Conservation (phyloP, 2,888 invertebrate species). For the Euzetes globulus region DNA sequence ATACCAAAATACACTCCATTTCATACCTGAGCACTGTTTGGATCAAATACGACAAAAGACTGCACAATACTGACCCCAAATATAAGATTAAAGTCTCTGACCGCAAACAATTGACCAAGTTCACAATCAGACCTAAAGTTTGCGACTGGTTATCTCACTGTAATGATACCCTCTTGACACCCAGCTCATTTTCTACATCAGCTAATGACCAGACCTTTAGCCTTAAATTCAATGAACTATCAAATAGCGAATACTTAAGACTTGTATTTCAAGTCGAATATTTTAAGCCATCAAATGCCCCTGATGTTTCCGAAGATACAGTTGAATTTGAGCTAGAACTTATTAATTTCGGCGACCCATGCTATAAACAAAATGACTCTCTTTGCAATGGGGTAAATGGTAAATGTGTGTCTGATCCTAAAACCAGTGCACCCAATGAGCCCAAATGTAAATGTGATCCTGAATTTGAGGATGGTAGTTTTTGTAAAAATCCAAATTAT, state of each 20-base stretch:
- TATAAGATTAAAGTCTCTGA: background rate
- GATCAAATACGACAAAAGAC: background rate
- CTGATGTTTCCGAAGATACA: background rate
- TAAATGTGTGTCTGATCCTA: too few relatives aligned
- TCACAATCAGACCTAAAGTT: background rate
- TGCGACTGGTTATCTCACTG: conserved; percentile 10
- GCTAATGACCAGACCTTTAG: background rate
- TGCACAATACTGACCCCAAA: background rate
- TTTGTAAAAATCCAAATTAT: too few relatives aligned
- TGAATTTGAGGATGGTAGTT: too few relatives aligned
- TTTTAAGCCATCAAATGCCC: background rate
- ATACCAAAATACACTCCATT: background rate
- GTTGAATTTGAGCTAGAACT: background rate
- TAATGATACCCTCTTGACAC: background rate
- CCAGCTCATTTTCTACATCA: too few relatives aligned
- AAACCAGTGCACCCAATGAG: too few relatives aligned
- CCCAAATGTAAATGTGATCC: too few relatives aligned
- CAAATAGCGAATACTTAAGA: background rate
- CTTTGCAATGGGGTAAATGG: too few relatives aligned
- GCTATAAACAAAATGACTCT: background rate
- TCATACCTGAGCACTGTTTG: background rate
- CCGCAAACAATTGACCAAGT: background rate
- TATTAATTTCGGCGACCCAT: background rate
- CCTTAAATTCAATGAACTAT: background rate
- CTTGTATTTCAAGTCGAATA: background rate